Conservation (phyloP, 2,888 invertebrate species). For the Mechanitis messenoides region DNA sequence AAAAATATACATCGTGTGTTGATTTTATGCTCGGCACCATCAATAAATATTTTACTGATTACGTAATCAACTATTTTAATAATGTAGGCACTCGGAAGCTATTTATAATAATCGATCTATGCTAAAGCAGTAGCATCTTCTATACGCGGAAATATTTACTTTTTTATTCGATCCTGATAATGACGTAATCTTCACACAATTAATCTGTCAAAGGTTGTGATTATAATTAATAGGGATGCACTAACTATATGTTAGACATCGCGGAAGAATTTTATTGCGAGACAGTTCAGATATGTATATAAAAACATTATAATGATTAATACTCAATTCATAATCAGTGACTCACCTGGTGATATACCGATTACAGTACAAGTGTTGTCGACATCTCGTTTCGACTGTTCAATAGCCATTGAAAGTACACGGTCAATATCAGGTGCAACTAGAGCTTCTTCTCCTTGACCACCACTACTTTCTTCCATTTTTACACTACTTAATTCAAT, state of each 20-base stretch:
- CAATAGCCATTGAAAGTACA: conserved; percentile 88
- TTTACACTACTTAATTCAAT: conserved; percentile 78
- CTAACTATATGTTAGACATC: conserved; percentile 20
- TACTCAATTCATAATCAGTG: conserved; percentile 28
- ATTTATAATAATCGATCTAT: conserved; percentile 55
- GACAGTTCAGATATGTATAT: conserved; percentile 16
- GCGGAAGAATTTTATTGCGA: conserved; percentile 22
- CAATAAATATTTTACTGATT: conserved; percentile 43
- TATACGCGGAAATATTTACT: conserved; percentile 48
- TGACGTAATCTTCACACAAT: conserved; percentile 57
- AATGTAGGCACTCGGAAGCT: conserved; percentile 52
- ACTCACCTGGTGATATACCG: conserved; percentile 92
- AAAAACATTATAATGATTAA: conserved; percentile 25
- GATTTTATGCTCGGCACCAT: conserved; percentile 39
- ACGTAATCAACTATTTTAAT: conserved; percentile 58
- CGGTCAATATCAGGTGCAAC: conserved; percentile 88
- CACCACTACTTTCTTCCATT: conserved; percentile 82
- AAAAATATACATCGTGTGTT: conserved; percentile 20
- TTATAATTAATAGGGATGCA: conserved; percentile 5
- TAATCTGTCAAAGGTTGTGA: conserved; percentile 17
- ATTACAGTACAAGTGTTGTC: conserved; percentile 89
- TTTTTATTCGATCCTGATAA: conserved; percentile 48
- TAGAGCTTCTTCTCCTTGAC: conserved; percentile 71
- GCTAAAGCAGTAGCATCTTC: conserved; percentile 47
- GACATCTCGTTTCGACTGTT: conserved; percentile 90